Percentiles rank a stretch among this genome's conserved stretches.
phyloP scores from a whole-genome alignment of 2,888 invertebrate species.

The Rhagonycha lutea region DNA sequence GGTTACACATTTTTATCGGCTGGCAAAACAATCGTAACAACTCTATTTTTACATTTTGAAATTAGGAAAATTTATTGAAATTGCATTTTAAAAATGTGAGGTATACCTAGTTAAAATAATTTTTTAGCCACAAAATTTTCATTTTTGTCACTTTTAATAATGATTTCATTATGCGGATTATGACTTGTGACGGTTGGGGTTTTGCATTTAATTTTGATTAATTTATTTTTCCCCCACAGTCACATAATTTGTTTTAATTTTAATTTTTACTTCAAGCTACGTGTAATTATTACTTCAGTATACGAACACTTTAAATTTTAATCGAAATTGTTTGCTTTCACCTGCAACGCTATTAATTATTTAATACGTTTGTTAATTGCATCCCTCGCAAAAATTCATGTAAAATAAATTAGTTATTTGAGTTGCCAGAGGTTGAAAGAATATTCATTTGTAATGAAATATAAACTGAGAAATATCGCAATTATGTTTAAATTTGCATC shows the following conservation, averaged over 20 bases:
- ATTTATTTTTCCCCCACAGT: not conserved
- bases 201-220: conserved; percentile 2
- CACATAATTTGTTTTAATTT: not conserved
- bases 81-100: not conserved
- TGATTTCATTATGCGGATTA: conserved; percentile 1
- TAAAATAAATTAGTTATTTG: not conserved
- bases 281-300: not conserved
- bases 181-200: not conserved
- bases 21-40: not conserved
- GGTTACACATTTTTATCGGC: not conserved
- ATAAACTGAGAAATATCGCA: conserved; percentile 38
- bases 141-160: not conserved
- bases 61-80: not conserved
- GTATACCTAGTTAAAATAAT: not conserved
- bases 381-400: not conserved
- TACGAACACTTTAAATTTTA: not conserved
- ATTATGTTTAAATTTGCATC: conserved; percentile 39
- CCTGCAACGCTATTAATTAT: not conserved
- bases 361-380: not conserved
- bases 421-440: not conserved
- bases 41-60: not conserved
- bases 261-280: not conserved
- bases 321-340: not conserved
- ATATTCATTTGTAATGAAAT: not conserved
- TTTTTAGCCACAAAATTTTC: not conserved